Base-by-base conservation (phyloP, 2,797 vertebrate species). In the Fistularia tabacaria region DNA sequence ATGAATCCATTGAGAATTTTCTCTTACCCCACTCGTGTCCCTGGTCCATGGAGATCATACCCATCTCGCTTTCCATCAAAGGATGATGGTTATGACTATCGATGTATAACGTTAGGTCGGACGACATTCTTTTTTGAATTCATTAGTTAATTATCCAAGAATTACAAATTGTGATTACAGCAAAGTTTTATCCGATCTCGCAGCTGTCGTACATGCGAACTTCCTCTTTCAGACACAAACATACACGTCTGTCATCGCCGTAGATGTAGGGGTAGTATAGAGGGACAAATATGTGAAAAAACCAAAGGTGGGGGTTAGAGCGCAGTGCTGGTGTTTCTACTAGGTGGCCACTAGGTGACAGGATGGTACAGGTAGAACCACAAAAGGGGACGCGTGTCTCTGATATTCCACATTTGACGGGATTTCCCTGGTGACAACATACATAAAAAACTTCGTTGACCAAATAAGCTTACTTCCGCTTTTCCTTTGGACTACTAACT, bases 21-120 rank as follows among this genome's bases (percentile, higher is more conserved):
- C 14, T 45, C 58, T 60, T 71, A 91, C 90, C 91, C 90, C 91
- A 91, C 74, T 91, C 90, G 69, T 82, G 86, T 68, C 85, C 89
- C 60, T 89, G 85, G 51, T 90, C 88, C 56, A 90, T 87, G 44
- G 74, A 84, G 36, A 85, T 74, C 53, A 38, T 51, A 14, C 64
- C 81, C 0, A 69, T 54, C 14, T 86, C 74, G 5, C 56, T 76
- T 40, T 74, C 83, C 86, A 86, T 87, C 47, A 1, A 48, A 13
- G 51, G 40, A 37, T 49, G 49, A 8, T 68, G 73, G 10, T 66
- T 76, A n/a, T 62, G 53, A 63, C 73, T 76, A 36, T 77, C 85
- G 10, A 89, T 68, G 54, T 89, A 59, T 81, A 88, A 80, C 58
- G 59, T 64, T 64, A 82, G 74, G 47, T 81, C 57, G 62, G 84